Conservation (phyloP, 2,888 invertebrate species). For the Megaustenia siamemsis region DNA sequence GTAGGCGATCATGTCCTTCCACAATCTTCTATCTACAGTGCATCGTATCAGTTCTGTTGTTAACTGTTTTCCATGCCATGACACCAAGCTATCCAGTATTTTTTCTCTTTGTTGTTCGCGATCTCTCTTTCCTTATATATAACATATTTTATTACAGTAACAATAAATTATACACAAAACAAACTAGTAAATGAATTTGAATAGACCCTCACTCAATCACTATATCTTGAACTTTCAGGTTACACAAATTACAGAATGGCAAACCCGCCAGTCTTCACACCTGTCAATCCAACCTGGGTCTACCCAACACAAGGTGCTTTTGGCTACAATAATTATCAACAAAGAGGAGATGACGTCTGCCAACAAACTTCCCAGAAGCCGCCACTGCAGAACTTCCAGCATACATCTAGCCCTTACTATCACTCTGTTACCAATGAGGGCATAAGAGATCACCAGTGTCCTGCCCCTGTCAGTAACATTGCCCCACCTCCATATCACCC, state of each 20-base stretch:
- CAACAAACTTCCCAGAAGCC: not conserved
- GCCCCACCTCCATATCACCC: conserved; percentile 16
- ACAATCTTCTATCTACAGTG: too few relatives aligned
- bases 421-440: not conserved
- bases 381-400: not conserved
- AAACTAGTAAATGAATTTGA: too few relatives aligned
- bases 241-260: not conserved
- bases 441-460: not conserved
- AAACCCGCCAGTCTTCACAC: not conserved
- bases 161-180: too few relatives aligned
- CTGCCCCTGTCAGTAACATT: not conserved
- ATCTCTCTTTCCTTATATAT: too few relatives aligned
- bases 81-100: too few relatives aligned
- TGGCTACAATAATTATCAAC: not conserved
- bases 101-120: too few relatives aligned
- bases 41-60: too few relatives aligned
- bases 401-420: not conserved
- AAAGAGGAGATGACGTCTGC: not conserved
- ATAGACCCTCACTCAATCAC: not conserved
- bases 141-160: too few relatives aligned
- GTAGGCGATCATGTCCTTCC: too few relatives aligned
- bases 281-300: not conserved
- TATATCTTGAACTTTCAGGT: conserved; percentile 25
- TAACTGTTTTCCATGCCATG: too few relatives aligned
- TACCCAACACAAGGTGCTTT: not conserved